phyloP scores from a whole-genome alignment of 2,113 vertebrate species.

The Pterophyllum scalare region DNA sequence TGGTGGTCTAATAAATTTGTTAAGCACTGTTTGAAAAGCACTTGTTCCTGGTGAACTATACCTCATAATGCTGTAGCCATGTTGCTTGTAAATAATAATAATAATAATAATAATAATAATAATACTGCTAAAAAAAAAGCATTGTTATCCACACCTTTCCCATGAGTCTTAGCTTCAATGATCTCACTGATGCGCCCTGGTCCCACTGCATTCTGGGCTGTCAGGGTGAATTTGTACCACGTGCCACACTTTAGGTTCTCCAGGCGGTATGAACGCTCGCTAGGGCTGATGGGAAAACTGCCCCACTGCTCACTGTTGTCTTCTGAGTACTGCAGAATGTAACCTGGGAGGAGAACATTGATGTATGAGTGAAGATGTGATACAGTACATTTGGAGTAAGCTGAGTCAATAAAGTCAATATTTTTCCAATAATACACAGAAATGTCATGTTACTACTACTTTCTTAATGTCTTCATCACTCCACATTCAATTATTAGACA shows the following conservation, averaged over 20 bases:
- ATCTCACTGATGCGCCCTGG: constrained; percentile 98
- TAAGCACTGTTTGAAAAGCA: background rate
- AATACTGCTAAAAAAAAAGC: background rate
- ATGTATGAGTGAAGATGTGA: background rate
- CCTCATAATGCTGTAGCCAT: background rate
- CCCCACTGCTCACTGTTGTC: constrained; percentile 99
- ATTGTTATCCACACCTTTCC: constrained; percentile 85
- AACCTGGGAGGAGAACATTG: constrained; percentile 80
- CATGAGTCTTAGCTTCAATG: constrained; percentile 97
- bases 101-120: background rate
- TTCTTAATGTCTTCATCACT: background rate
- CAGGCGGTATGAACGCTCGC: constrained; percentile 93
- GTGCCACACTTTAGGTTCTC: constrained; percentile 97
- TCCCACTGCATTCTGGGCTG: constrained; percentile 97
- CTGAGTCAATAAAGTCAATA: background rate
- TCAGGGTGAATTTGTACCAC: constrained; percentile 99
- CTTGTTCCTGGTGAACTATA: background rate
- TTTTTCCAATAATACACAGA: background rate
- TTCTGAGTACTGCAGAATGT: constrained; percentile 97
- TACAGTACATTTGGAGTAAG: background rate
- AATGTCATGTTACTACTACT: background rate
- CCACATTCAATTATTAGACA: background rate
- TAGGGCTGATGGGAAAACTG: constrained; percentile 97
- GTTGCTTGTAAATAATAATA: background rate
- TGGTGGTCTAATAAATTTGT: too few species aligned